Evolutionary conservation across 2,888 invertebrate species (phyloP).

Genomic region (Opisthograptis luteolata): DNA sequence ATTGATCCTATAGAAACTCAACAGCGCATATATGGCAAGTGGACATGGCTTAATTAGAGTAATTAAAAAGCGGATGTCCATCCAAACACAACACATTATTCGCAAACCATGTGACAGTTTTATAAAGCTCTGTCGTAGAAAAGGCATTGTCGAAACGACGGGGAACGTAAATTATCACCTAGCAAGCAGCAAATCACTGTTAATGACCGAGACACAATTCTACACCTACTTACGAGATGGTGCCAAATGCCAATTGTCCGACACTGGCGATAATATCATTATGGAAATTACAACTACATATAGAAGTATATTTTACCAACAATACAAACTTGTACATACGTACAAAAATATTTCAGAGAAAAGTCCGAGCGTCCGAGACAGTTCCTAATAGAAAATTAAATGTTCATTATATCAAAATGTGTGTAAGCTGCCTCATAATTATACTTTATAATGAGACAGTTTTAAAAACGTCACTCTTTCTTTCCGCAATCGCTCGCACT

Average conservation of each 20-base stretch:
- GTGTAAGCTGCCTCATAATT: neutral
- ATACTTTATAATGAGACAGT: neutral
- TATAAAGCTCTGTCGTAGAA: neutral
- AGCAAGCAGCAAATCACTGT: conserved; percentile 52
- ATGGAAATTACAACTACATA: neutral
- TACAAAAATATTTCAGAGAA: neutral
- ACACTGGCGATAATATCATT: conserved; percentile 17
- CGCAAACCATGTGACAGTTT: conserved; percentile 14
- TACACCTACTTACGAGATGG: conserved; percentile 13
- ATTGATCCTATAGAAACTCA: too few relatives aligned
- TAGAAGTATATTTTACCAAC: too few relatives aligned
- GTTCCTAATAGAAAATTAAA: neutral
- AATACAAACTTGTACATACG: too few relatives aligned
- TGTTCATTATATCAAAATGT: neutral
- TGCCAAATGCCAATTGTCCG: conserved; percentile 22
- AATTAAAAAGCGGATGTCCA: neutral
- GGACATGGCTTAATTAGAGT: neutral
- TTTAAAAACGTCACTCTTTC: neutral
- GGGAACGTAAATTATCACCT: conserved; percentile 52
- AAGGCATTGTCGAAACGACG: conserved; percentile 31
- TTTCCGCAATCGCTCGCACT: neutral
- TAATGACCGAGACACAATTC: conserved; percentile 45
- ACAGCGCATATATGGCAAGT: too few relatives aligned
- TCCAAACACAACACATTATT: neutral
- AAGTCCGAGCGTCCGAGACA: neutral